Conservation (phyloP, 2,888 invertebrate genomes). For the Bembecia ichneumoniformis region DNA sequence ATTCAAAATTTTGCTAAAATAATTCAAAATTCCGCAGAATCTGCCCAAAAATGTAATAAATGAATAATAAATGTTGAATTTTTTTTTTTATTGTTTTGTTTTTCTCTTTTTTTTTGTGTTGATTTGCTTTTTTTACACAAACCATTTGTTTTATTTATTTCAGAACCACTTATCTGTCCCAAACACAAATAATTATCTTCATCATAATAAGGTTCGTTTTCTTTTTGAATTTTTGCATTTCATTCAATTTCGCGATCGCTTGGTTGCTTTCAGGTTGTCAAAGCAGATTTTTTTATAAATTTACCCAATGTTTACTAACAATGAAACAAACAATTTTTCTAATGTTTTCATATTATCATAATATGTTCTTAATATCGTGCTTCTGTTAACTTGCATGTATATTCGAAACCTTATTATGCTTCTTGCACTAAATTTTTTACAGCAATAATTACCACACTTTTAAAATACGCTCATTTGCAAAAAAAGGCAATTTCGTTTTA, state of each 20-base stretch:
- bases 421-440: not conserved
- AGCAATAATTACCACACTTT: no score
- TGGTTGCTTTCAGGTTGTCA: conserved; percentile 26
- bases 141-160: conserved; percentile 77
- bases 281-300: conserved; percentile 18
- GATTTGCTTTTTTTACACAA: conserved; percentile 71
- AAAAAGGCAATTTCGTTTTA: no score
- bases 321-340: conserved; percentile 6
- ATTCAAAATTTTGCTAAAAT: no score
- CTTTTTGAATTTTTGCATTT: conserved; percentile 63
- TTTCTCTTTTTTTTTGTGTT: conserved; percentile 67
- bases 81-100: conserved; percentile 37
- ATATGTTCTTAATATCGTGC: conserved; percentile 2
- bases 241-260: conserved; percentile 32
- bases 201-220: conserved; percentile 83
- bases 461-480: no score
- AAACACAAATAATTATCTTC: conserved; percentile 87
- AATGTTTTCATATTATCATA: conserved; percentile 3
- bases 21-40: no score
- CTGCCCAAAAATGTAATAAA: no score
- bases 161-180: conserved; percentile 92
- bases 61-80: no score
- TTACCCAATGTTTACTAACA: conserved; percentile 1
- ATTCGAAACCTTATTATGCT: not conserved
- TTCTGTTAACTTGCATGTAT: not conserved